These are phyloP conservation scores for Bovichtus variegatus DNA, from an alignment of 2,797 vertebrate species.

Conservation along the genomic window DNA sequence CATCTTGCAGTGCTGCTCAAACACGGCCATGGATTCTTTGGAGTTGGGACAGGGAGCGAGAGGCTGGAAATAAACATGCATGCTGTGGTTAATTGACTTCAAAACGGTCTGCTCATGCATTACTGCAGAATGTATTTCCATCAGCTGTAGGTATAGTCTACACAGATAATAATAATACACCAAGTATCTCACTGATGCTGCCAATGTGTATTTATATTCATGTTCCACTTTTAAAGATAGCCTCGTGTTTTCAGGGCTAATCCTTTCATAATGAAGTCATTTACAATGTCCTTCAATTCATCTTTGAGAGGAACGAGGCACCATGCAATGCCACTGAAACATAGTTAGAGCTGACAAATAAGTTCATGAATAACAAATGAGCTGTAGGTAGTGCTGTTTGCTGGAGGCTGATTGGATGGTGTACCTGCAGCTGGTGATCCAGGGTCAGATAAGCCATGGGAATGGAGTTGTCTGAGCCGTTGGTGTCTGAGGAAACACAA, in stretches of 20 bases:
- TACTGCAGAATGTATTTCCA: conserved; percentile 76
- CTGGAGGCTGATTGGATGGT: not conserved
- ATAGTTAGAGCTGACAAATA: not conserved
- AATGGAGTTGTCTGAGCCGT: conserved; percentile 99
- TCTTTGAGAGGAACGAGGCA: not conserved
- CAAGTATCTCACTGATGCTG: conserved; percentile 38
- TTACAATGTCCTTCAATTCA: not conserved
- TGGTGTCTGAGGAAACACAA: conserved; percentile 88
- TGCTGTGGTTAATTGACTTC: conserved; percentile 66
- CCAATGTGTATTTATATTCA: conserved; percentile 65
- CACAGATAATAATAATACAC: conserved; percentile 53
- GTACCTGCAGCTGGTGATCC: conserved; percentile 98
- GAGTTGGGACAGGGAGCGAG: conserved; percentile 98
- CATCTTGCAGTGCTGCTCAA: conserved; percentile 99
- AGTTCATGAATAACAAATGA: not conserved
- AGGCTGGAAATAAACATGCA: conserved; percentile 88
- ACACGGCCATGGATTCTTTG: conserved; percentile 99
- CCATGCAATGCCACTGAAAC: not conserved
- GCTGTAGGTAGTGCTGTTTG: not conserved
- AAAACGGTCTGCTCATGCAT: conserved; percentile 66
- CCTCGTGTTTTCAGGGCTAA: conserved; percentile 55
- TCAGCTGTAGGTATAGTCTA: conserved; percentile 59
- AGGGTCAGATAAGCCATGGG: conserved; percentile 99
- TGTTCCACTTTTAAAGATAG: conserved; percentile 70
- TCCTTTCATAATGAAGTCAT: conserved; percentile 44